Percentiles rank a stretch among this genome's conserved stretches.
These are phyloP conservation scores for Muscina levida DNA, from an alignment of 2,888 invertebrate species.

Conservation along the genomic window DNA sequence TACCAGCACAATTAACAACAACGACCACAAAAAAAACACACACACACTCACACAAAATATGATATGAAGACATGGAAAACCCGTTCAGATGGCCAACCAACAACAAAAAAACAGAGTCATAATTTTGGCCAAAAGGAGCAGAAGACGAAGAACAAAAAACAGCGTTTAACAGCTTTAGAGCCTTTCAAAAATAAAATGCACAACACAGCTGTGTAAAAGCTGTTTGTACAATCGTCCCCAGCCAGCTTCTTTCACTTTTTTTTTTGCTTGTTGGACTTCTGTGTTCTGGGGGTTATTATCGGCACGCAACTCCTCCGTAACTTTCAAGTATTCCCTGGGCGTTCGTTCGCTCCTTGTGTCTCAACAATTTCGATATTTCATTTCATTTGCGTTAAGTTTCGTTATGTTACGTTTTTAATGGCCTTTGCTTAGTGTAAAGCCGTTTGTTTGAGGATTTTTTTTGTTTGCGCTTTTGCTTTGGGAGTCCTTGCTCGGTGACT, in stretches of 20 bases:
- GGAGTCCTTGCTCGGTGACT: constrained; percentile 50
- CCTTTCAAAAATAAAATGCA: too few species aligned
- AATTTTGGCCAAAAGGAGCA: background rate
- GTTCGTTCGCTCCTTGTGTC: constrained; percentile 29
- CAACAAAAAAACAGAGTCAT: background rate
- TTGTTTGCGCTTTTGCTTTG: constrained; percentile 23
- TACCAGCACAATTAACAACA: constrained; percentile 15
- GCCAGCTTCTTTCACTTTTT: background rate
- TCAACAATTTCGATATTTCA: constrained; percentile 3
- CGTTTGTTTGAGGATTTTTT: constrained; percentile 32
- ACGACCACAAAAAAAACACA: background rate
- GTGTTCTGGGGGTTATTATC: constrained; percentile 52
- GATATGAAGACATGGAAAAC: background rate
- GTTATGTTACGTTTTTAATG: constrained; percentile 27
- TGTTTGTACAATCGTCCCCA: background rate
- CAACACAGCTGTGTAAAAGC: too few species aligned
- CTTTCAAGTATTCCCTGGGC: constrained; percentile 38
- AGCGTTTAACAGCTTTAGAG: too few species aligned
- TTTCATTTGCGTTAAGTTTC: constrained; percentile 16
- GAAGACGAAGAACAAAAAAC: too few species aligned
- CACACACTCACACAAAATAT: background rate
- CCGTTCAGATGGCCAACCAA: background rate
- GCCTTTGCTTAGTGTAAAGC: constrained; percentile 20
- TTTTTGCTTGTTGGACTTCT: constrained; percentile 33
- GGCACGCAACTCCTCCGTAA: constrained; percentile 52